These are phyloP conservation scores for Dastarcus helophoroides DNA, from an alignment of 2,888 invertebrate species.

Conservation along the genomic window DNA sequence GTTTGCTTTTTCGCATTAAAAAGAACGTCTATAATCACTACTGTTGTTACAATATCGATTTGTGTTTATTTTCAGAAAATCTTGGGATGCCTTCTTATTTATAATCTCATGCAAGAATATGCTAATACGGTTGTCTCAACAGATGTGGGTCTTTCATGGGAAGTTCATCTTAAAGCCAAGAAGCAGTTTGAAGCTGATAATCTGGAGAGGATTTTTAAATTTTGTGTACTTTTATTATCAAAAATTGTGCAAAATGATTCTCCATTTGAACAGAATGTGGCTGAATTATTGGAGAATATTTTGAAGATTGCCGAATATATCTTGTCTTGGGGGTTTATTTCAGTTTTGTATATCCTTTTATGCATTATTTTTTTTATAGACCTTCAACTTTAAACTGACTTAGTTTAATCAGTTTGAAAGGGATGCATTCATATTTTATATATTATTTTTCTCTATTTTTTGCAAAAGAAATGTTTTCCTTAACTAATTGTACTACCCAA, in stretches of 20 bases:
- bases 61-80: conserved; percentile 48
- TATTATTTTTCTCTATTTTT: conserved; percentile 17
- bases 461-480: conserved; percentile 13
- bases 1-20: too few relatives aligned
- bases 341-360: conserved; percentile 39
- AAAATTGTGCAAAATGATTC: conserved; percentile 44
- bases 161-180: conserved; percentile 74
- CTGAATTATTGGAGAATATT: conserved; percentile 51
- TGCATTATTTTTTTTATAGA: neutral
- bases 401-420: neutral
- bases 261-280: conserved; percentile 39
- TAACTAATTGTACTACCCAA: conserved; percentile 47
- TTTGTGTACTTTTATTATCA: conserved; percentile 51
- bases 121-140: conserved; percentile 74
- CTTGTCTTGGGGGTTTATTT: conserved; percentile 72
- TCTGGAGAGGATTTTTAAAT: conserved; percentile 68
- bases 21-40: too few relatives aligned
- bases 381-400: neutral
- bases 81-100: conserved; percentile 72
- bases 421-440: neutral
- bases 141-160: conserved; percentile 81
- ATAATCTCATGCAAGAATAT: conserved; percentile 79
- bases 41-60: conserved; percentile 2
- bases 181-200: conserved; percentile 72
- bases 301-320: conserved; percentile 69